A percentile compares a stretch with the other conserved stretches of the same genome.
phyloP scores from a whole-genome alignment of 1,140 invertebrate genomes.

The Solenopsis invicta region DNA sequence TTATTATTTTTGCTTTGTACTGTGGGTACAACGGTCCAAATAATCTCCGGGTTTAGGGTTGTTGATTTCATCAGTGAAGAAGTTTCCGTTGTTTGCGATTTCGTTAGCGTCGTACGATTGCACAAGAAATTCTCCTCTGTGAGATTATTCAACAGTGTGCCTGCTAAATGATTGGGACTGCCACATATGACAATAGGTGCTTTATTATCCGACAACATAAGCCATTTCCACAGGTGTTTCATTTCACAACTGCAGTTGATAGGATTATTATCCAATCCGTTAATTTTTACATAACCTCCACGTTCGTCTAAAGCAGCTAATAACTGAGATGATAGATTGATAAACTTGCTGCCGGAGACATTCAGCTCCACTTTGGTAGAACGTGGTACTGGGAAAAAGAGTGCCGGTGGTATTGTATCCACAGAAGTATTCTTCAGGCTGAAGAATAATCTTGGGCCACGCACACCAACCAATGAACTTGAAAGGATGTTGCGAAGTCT shows the following conservation, averaged over 20 bases:
- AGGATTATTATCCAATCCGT: constrained; percentile 92
- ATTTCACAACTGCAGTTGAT: constrained; percentile 95
- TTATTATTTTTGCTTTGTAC: constrained; percentile 84
- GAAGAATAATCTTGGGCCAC: constrained; percentile 90
- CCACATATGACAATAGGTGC: constrained; percentile 78
- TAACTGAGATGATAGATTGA: constrained; percentile 92
- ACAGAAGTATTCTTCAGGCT: constrained; percentile 93
- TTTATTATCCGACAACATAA: constrained; percentile 87
- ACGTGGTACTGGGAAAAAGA: constrained; percentile 95
- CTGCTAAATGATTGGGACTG: constrained; percentile 90
- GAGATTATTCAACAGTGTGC: constrained; percentile 93
- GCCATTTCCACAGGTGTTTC: constrained; percentile 92
- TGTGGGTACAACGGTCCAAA: constrained; percentile 93
- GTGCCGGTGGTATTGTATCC: constrained; percentile 91
- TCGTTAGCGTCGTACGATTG: constrained; percentile 88
- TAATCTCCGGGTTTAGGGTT: constrained; percentile 93
- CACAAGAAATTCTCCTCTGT: constrained; percentile 92
- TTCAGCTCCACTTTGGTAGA: constrained; percentile 93
- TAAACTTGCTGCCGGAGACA: constrained; percentile 92
- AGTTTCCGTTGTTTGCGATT: constrained; percentile 81
- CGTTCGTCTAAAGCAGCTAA: constrained; percentile 93
- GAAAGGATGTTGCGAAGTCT: constrained; percentile 93
- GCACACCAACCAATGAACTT: constrained; percentile 93
- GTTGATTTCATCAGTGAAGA: constrained; percentile 85
- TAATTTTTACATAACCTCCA: constrained; percentile 90